phyloP scores from a whole-genome alignment of 2,797 vertebrate genomes.

The Pipistrellus pipistrellus region DNA sequence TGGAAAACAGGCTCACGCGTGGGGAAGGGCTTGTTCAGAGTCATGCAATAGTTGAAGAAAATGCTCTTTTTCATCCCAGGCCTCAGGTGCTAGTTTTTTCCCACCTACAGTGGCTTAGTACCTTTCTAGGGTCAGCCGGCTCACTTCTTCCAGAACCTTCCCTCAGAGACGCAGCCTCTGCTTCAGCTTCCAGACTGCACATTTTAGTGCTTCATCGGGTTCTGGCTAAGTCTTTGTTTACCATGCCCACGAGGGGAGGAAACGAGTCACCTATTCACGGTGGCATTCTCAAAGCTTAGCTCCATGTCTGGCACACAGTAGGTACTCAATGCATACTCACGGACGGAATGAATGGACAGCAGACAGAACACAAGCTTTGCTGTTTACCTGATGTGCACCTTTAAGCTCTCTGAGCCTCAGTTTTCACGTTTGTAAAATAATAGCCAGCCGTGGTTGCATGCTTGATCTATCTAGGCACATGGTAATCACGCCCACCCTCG shows the following conservation, averaged over 20 bases:
- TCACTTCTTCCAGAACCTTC: not conserved
- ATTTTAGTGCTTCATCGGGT: not conserved
- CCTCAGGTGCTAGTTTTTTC: not conserved
- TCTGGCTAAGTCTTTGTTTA: not conserved
- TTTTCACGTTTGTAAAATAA: constrained; percentile 12
- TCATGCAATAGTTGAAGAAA: not conserved
- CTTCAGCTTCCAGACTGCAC: not conserved
- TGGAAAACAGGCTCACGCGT: constrained; percentile 27
- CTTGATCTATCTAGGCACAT: not conserved
- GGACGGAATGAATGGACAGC: not conserved
- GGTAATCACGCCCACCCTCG: not conserved
- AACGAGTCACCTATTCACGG: not conserved
- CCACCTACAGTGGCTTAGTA: not conserved
- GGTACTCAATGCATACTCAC: not conserved
- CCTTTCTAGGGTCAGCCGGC: not conserved
- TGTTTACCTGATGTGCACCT: not conserved
- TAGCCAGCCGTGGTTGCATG: not conserved
- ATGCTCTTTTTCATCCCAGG: not conserved
- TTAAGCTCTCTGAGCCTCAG: constrained; percentile 33
- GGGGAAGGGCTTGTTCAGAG: not conserved
- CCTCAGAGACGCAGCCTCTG: not conserved
- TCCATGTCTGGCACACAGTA: not conserved
- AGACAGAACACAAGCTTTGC: not conserved
- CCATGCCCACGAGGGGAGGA: not conserved
- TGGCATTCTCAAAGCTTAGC: not conserved